phyloP scores from a whole-genome alignment of 2,797 vertebrate species.

The Sebastes melanostomus region DNA sequence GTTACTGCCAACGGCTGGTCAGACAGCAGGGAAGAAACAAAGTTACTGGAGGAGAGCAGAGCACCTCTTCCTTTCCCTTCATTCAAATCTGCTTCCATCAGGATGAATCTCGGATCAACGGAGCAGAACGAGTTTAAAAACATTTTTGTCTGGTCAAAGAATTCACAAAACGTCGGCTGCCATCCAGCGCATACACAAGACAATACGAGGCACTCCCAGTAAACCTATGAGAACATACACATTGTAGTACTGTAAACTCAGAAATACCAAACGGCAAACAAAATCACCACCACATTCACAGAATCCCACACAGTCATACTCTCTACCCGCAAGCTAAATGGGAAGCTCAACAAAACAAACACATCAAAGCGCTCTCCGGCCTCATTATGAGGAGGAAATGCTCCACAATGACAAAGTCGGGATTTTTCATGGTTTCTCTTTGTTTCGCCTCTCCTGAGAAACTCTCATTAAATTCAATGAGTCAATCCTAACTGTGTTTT shows the following conservation, averaged over 20 bases:
- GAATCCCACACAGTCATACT: conserved; percentile 56
- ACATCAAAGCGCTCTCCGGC: conserved; percentile 66
- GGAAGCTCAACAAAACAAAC: conserved; percentile 48
- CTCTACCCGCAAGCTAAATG: conserved; percentile 60
- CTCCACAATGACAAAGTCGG: conserved; percentile 68
- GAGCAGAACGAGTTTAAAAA: conserved; percentile 9
- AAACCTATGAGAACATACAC: conserved; percentile 42
- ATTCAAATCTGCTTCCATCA: conserved; percentile 79
- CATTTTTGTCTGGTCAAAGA: conserved; percentile 5
- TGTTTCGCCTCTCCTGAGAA: conserved; percentile 66
- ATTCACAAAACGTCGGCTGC: conserved; percentile 5
- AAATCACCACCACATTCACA: conserved; percentile 59
- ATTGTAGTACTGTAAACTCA: conserved; percentile 43
- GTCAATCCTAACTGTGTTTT: conserved; percentile 43
- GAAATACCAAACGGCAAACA: conserved; percentile 45
- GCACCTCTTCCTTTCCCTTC: conserved; percentile 72
- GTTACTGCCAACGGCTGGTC: conserved; percentile 90
- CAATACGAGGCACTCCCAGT: conserved; percentile 4
- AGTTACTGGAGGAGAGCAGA: conserved; percentile 71
- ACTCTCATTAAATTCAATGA: conserved; percentile 63
- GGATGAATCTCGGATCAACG: conserved; percentile 45
- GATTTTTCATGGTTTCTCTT: conserved; percentile 67
- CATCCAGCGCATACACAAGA: neutral
- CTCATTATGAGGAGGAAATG: conserved; percentile 63
- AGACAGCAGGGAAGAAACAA: conserved; percentile 85